Percentiles rank a stretch among this genome's conserved stretches.
Conservation (phyloP, 2,888 invertebrate species). For the Uloborus plumipes region DNA sequence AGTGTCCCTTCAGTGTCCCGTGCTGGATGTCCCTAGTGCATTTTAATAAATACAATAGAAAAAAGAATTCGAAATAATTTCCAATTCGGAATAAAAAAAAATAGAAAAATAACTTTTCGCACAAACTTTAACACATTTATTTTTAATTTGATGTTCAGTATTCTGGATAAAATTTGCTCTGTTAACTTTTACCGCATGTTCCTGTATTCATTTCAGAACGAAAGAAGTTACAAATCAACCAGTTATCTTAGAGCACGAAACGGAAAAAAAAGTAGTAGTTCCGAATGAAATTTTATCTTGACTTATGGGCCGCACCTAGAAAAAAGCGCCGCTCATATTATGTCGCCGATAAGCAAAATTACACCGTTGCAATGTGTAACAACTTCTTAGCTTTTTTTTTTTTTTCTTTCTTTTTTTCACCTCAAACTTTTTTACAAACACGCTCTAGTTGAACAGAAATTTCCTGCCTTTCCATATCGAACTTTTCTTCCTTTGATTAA, state of each 20-base stretch:
- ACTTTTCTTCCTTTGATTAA: no score
- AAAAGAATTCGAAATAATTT: no score
- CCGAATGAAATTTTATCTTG: constrained; percentile 34
- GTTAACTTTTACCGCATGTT: neutral
- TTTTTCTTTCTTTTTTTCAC: constrained; percentile 12
- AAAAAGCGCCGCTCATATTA: constrained; percentile 50
- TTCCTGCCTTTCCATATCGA: neutral
- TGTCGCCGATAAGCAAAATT: constrained; percentile 57
- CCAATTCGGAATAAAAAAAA: no score
- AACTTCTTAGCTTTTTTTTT: constrained; percentile 18
- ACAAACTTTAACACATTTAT: no score
- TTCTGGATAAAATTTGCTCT: no score
- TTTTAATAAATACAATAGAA: no score
- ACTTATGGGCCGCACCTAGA: constrained; percentile 47
- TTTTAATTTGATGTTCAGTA: no score
- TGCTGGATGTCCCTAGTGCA: no score
- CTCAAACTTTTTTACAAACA: constrained; percentile 6
- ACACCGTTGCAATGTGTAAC: constrained; percentile 4
- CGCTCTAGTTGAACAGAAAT: neutral
- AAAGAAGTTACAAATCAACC: no score
- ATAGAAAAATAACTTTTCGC: no score
- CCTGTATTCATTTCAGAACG: neutral
- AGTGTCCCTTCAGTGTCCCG: no score
- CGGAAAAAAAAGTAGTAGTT: constrained; percentile 5
- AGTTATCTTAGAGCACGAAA: neutral